A percentile compares a stretch with the other conserved stretches of the same genome.
phyloP scores from a whole-genome alignment of 1,140 invertebrate genomes.

The Pseudomyrmex cubaensis region DNA sequence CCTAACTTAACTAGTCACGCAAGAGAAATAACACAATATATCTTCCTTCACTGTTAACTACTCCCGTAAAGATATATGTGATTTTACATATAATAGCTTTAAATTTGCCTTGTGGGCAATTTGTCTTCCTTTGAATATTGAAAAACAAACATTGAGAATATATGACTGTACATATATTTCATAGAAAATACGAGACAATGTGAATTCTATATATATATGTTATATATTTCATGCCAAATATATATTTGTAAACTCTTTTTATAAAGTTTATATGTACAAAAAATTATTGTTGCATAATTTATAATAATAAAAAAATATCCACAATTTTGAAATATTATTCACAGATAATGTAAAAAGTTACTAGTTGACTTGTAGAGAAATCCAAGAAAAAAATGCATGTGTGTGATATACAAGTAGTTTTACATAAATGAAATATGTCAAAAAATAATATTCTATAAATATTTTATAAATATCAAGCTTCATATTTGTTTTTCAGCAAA shows the following conservation, averaged over 20 bases:
- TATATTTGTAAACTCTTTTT: conserved; percentile 68
- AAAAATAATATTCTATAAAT: conserved; percentile 34
- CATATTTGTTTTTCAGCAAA: conserved; percentile 17
- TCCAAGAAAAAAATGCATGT: not conserved
- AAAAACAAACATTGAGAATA: conserved; percentile 57
- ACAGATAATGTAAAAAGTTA: not conserved
- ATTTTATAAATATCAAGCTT: conserved; percentile 48
- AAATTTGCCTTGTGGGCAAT: conserved; percentile 58
- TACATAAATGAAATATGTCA: conserved; percentile 22
- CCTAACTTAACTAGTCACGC: conserved; percentile 66
- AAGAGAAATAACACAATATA: conserved; percentile 42
- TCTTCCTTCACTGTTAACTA: conserved; percentile 57
- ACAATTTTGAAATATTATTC: conserved; percentile 21
- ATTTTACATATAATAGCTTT: conserved; percentile 67
- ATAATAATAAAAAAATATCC: conserved; percentile 5
- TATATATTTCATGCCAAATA: conserved; percentile 62
- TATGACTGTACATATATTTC: conserved; percentile 65
- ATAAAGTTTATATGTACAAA: conserved; percentile 56
- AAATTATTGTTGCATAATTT: conserved; percentile 58
- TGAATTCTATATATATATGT: conserved; percentile 48
- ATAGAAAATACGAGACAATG: conserved; percentile 36
- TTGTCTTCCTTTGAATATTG: conserved; percentile 36
- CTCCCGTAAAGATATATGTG: conserved; percentile 50
- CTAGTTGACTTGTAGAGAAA: not conserved
- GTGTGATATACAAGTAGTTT: conserved; percentile 5